Percentiles rank a stretch among this genome's conserved stretches.
Conservation (phyloP, 2,888 invertebrate species). For the Neoaliturus tenellus region DNA sequence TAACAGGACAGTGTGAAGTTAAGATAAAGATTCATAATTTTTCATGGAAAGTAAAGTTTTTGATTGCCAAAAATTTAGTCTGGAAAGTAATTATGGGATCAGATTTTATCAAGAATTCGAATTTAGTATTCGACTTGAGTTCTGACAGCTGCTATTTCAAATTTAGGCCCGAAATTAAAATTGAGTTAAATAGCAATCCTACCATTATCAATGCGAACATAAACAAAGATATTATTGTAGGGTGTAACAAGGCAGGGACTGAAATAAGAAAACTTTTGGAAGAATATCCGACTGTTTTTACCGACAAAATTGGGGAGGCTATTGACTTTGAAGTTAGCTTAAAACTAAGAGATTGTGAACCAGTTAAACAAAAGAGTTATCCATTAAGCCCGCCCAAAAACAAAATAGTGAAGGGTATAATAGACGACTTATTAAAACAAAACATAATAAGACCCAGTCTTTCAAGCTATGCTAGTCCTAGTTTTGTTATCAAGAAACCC, state of each 20-base stretch:
- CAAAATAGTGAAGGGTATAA: neutral
- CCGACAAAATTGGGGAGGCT: neutral
- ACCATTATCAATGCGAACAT: no score
- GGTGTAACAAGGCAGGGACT: neutral
- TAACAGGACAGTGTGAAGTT: no score
- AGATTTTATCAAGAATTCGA: no score
- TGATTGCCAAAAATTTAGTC: no score
- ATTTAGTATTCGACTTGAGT: no score
- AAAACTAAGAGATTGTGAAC: neutral
- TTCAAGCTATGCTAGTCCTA: neutral
- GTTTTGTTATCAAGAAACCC: neutral
- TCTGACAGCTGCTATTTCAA: no score
- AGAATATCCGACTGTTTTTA: constrained; percentile 6
- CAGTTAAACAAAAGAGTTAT: neutral
- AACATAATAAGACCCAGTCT: neutral
- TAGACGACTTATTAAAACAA: constrained; percentile 7
- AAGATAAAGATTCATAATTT: no score
- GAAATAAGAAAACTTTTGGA: neutral
- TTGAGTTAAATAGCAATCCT: no score
- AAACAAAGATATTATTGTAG: no score
- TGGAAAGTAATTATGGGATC: no score
- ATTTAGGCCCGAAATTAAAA: no score
- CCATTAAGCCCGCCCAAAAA: neutral
- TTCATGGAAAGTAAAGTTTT: no score
- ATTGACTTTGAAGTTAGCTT: neutral